Evolutionary conservation across 2,113 vertebrate genomes (phyloP), one percentile per base, ranked within the genome.

Genomic region (Tragelaphus strepsiceros): DNA sequence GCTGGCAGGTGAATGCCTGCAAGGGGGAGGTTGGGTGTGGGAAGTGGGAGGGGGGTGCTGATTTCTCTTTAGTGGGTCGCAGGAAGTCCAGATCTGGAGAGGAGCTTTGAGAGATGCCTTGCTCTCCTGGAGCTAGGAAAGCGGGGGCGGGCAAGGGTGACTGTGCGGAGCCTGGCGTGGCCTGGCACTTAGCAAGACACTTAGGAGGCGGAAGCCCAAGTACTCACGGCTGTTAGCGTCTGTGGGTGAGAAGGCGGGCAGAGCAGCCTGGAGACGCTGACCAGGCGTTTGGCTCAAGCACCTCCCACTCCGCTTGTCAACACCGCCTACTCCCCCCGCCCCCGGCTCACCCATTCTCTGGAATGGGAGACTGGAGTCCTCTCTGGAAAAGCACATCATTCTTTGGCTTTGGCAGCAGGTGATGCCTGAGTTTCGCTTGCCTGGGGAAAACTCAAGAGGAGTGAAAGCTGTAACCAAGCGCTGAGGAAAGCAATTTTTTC

Each of bases 191-290:
- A 3, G 64, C 22, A 2, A 13, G 5, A 30, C 16, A 3, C 71
- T 5, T 0, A 0, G n/a, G 49, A 39, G 67, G 90, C 6, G 3
- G 71, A 54, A 16, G 77, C 46, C 22, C 28, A 26, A 6, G 24
- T 8, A 4, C 39, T 35, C 19, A 5, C 21, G 53, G 2, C 11
- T 2, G 2, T 35, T 3, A 13, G 30, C 2, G 1, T 49, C 16
- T 7, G 53, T 22, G 43, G 46, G 39, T 46, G 59, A 17, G 78
- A 22, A 21, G 53, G 62, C 28, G 21, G 15, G 59, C 54, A 4
- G 9, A 1, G 10, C 2, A 43, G 4, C 9, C 0, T 3, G 4
- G 85, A n/a, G 4, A 32, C 3, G 15, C 30, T 26, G 86, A 28
- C 54, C 1, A 1, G 86, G 85, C 46, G 2, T 58, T 58, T 7